A percentile compares a stretch with the other conserved stretches of the same genome.
Evolutionary conservation across 1,140 invertebrate species (phyloP).

Genomic region (Drosophila subpulchrella): DNA sequence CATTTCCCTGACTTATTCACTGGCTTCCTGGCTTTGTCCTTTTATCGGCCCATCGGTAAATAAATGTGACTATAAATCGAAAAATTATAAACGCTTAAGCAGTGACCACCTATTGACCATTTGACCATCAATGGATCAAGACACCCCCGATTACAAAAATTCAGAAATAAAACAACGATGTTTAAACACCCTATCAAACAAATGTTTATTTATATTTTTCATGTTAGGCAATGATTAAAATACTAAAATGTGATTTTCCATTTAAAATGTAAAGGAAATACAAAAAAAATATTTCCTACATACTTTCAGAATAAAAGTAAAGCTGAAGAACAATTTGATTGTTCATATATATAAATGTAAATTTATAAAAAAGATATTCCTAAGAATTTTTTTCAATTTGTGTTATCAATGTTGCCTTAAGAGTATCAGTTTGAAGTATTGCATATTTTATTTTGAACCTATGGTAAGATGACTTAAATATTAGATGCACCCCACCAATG

Average conservation of each 20-base stretch:
- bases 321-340: too few species aligned
- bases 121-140: slow-evolving; percentile 47
- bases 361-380: too few species aligned
- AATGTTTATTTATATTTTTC: not conserved
- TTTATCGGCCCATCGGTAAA: slow-evolving; percentile 48
- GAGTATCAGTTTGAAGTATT: too few species aligned
- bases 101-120: slow-evolving; percentile 61
- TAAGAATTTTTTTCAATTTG: not conserved
- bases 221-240: too few species aligned
- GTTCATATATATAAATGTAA: too few species aligned
- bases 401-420: not conserved
- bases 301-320: not conserved
- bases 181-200: slow-evolving; percentile 8
- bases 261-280: too few species aligned
- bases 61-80: slow-evolving; percentile 82
- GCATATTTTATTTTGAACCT: too few species aligned
- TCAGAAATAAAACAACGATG: not conserved
- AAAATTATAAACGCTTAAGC: slow-evolving; percentile 80
- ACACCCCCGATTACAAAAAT: slow-evolving; percentile 11
- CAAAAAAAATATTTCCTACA: too few species aligned
- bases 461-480: not conserved
- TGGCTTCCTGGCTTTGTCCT: slow-evolving; percentile 43
- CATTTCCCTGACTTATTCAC: slow-evolving; percentile 68
- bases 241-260: too few species aligned
- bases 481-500: not conserved